Conservation (phyloP, 2,888 invertebrate genomes). For the Drosophila hamatofila region DNA sequence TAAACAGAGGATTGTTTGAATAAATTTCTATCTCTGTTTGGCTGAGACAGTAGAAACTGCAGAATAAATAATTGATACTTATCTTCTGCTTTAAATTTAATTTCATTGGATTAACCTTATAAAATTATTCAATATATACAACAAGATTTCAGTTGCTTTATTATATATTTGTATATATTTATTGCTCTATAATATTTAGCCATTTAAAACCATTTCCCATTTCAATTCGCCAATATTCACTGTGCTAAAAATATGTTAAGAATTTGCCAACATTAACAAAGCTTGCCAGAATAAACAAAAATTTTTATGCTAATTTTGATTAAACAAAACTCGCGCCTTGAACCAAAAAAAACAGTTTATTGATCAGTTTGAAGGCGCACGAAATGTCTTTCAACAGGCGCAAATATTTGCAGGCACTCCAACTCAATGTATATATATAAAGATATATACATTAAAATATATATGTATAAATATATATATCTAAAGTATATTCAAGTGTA, state of each 20-base stretch:
- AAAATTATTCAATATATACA: neutral
- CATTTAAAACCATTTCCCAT: neutral
- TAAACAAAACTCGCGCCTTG: conserved; percentile 20
- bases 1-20: neutral
- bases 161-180: neutral
- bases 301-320: neutral
- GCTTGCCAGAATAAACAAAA: conserved; percentile 13
- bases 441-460: neutral
- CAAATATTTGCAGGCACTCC: conserved; percentile 35
- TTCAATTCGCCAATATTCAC: neutral
- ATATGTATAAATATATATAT: neutral
- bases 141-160: neutral
- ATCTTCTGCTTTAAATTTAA: neutral
- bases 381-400: conserved; percentile 14
- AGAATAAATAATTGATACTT: neutral
- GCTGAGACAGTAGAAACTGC: too few species aligned
- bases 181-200: neutral
- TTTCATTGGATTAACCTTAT: neutral
- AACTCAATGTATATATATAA: neutral
- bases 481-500: conserved; percentile 12
- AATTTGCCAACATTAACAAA: neutral
- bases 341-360: conserved; percentile 25
- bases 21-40: neutral
- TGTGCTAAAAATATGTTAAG: neutral
- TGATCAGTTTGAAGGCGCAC: conserved; percentile 17